A percentile compares a stretch with the other conserved stretches of the same genome.
Conservation (phyloP, 2,113 vertebrate species). For the Sitta europaea region DNA sequence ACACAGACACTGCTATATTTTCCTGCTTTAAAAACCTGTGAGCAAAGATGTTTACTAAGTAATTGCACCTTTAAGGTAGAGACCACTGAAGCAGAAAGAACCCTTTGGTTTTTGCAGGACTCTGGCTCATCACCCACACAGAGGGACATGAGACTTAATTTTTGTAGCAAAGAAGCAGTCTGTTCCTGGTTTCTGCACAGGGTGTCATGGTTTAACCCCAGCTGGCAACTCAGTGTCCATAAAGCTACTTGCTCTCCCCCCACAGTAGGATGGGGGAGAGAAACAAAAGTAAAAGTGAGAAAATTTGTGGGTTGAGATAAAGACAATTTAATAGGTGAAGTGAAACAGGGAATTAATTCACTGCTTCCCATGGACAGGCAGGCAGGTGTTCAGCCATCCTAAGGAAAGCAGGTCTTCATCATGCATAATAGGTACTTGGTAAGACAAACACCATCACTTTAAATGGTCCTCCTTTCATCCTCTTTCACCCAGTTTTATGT, state of each 20-base stretch:
- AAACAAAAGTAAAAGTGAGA: background rate
- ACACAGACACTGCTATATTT: background rate
- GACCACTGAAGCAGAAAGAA: background rate
- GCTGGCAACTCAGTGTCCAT: background rate
- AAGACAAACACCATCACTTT: background rate
- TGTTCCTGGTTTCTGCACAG: background rate
- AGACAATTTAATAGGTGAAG: background rate
- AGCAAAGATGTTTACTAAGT: background rate
- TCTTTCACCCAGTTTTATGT: background rate
- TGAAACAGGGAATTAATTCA: background rate
- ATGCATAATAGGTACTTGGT: background rate
- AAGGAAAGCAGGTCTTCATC: background rate
- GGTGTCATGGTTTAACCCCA: background rate
- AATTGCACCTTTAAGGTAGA: background rate
- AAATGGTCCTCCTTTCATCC: background rate
- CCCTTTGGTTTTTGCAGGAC: background rate
- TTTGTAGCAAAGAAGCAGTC: background rate
- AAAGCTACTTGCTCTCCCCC: background rate
- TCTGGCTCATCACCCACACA: background rate
- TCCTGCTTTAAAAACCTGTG: background rate
- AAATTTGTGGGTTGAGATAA: background rate
- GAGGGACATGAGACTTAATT: background rate
- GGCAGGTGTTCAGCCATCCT: background rate
- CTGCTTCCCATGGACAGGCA: accelerated
- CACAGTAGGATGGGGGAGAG: background rate